phyloP scores from a whole-genome alignment of 2,797 vertebrate genomes.

The Lithobates sylvaticus region DNA sequence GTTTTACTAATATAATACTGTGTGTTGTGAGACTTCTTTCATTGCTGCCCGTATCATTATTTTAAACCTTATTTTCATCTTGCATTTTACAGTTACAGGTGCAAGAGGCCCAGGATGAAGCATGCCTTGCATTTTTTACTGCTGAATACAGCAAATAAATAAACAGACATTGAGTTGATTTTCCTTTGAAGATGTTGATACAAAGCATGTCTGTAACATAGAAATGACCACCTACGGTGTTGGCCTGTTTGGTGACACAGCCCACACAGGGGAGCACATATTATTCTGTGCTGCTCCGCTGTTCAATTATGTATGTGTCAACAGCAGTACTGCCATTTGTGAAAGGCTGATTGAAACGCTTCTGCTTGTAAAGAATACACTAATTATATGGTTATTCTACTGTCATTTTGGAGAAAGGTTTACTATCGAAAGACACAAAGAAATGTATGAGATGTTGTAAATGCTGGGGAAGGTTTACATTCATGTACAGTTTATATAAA shows the following conservation, averaged over 20 bases:
- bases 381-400: background rate
- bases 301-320: conserved; percentile 31
- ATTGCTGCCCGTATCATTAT: background rate
- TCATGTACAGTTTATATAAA: no score
- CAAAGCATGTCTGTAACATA: background rate
- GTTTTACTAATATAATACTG: background rate
- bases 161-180: background rate
- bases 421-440: background rate
- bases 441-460: no score
- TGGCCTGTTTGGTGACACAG: conserved; percentile 5
- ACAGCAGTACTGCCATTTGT: background rate
- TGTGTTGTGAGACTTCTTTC: background rate
- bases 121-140: background rate
- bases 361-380: conserved; percentile 9
- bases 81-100: conserved; percentile 22
- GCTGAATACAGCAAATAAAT: conserved; percentile 1
- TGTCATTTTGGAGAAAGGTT: background rate
- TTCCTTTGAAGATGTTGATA: background rate
- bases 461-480: no score
- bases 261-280: background rate
- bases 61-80: background rate
- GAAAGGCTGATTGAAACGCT: background rate
- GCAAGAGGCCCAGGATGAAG: conserved; percentile 2
- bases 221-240: background rate
- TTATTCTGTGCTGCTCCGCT: background rate